Evolutionary conservation across 2,113 vertebrate genomes (phyloP), one percentile per base, ranked within the genome.

Genomic region (Pygoscelis antarcticus): DNA sequence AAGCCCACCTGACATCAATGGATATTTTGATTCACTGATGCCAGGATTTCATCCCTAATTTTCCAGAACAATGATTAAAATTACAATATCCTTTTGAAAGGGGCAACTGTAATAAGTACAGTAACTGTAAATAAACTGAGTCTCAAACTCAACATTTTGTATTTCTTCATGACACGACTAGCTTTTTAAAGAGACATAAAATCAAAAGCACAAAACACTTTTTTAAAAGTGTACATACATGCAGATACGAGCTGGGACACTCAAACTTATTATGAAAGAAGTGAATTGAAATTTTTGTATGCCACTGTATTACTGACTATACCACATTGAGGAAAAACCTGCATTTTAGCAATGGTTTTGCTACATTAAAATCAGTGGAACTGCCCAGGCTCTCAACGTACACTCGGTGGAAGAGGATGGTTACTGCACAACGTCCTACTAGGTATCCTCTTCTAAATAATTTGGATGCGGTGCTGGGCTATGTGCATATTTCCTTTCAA

Each of bases 231-330:
- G 25, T 9, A 13, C 4, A 21, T 51, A 19, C 14, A 82, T 30
- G 23, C 22, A 71, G 20, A 26, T 70, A 16, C 1, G 3, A 83
- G 51, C 34, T 40, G 18, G 7, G 14, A 32, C 29, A 51, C 12
- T 78, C 27, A 80, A 66, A 49, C 2, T 1, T 58, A 30, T 25
- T 57, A 21, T 10, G 6, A 72, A 75, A 76, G 6, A 87, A 55
- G 22, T n/a, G 0, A 92, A 76, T 0, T 10, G 6, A n/a, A 11
- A 5, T 8, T 29, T 52, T 58, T 14, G 7, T 29, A 9, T 64
- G 18, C 46, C 4, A 7, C 38, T 84, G 1, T 60, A 26, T 55
- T 68, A 71, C 32, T n/a, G 5, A 44, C n/a, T 38, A 38, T 38
- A 49, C 3, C 36, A 87, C 5, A 29, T 4, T 1, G 6, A 69